Evolutionary conservation across 2,888 invertebrate species (phyloP).

Genomic region (Drosophila anomelani): DNA sequence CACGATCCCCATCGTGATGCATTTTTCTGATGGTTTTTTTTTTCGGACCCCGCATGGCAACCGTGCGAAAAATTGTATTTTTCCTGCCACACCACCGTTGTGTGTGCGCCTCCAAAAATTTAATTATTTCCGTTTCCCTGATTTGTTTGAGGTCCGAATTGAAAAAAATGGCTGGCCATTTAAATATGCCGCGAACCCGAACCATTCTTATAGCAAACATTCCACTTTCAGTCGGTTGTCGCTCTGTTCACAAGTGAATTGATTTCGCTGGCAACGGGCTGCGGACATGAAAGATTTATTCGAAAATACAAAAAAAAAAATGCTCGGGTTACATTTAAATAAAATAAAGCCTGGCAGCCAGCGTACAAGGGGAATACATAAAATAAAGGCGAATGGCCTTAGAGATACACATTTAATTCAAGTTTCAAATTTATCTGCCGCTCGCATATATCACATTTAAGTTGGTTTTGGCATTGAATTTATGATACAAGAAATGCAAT

Average conservation of each 20-base stretch:
- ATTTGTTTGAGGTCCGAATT: conserved; percentile 34
- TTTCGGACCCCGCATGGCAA: conserved; percentile 5
- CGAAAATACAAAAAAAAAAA: neutral
- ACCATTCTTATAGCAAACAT: conserved; percentile 25
- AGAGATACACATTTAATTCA: conserved; percentile 4
- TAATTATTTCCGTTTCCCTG: conserved; percentile 49
- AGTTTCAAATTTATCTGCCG: conserved; percentile 7
- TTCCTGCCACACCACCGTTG: conserved; percentile 9
- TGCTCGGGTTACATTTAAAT: conserved; percentile 6
- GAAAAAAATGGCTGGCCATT: conserved; percentile 14
- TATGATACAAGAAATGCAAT: conserved; percentile 41
- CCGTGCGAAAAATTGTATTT: conserved; percentile 40
- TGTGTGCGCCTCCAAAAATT: conserved; percentile 29
- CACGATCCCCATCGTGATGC: conserved; percentile 4
- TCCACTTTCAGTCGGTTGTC: conserved; percentile 31
- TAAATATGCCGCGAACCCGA: conserved; percentile 24
- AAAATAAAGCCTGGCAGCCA: conserved; percentile 10
- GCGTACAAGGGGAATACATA: neutral
- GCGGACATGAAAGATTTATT: conserved; percentile 23
- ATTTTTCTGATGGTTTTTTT: conserved; percentile 18
- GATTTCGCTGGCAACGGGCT: conserved; percentile 29
- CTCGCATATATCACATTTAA: conserved; percentile 6
- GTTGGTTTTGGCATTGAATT: conserved; percentile 40
- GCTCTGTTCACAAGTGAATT: conserved; percentile 37
- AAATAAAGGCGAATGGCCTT: neutral